These are phyloP conservation scores for Drosophila merina DNA, from an alignment of 2,888 invertebrate species.

Conservation along the genomic window DNA sequence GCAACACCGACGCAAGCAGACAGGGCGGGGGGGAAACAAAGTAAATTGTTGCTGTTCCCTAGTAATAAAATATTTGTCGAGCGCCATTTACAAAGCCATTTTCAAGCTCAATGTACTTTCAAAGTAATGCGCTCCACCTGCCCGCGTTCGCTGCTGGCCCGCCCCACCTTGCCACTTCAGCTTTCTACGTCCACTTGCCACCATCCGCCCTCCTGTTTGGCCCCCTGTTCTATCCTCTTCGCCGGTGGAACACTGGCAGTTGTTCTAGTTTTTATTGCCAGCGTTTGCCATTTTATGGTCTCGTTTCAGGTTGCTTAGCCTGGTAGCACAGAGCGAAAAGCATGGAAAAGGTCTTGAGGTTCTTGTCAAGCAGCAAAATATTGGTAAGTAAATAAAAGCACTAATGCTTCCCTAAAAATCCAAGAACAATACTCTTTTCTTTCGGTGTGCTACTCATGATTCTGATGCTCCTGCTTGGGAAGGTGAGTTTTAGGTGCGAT, in stretches of 20 bases:
- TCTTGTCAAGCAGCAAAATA: background rate
- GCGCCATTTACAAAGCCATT: constrained; percentile 78
- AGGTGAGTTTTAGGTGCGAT: constrained; percentile 32
- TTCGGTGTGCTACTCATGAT: constrained; percentile 14
- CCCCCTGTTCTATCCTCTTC: constrained; percentile 6
- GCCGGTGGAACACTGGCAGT: constrained; percentile 43
- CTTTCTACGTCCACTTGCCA: background rate
- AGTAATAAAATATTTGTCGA: constrained; percentile 76
- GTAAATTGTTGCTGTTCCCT: constrained; percentile 66
- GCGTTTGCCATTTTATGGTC: constrained; percentile 68
- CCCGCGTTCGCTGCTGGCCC: constrained; percentile 37
- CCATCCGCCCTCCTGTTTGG: background rate
- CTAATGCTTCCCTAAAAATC: too few relatives aligned
- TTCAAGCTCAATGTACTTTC: constrained; percentile 75
- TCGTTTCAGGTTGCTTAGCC: constrained; percentile 52
- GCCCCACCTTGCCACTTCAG: background rate
- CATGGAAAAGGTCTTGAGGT: too few relatives aligned
- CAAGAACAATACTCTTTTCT: background rate
- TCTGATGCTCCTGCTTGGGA: constrained; percentile 21
- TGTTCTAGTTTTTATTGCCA: constrained; percentile 73
- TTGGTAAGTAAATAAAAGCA: background rate
- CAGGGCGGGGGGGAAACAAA: constrained; percentile 39
- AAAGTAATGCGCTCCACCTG: constrained; percentile 74
- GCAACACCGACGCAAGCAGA: constrained; percentile 15
- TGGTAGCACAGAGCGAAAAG: constrained; percentile 6